These are phyloP conservation scores for Urocyon cinereoargenteus DNA, from an alignment of 2,797 vertebrate genomes.

Conservation along the genomic window DNA sequence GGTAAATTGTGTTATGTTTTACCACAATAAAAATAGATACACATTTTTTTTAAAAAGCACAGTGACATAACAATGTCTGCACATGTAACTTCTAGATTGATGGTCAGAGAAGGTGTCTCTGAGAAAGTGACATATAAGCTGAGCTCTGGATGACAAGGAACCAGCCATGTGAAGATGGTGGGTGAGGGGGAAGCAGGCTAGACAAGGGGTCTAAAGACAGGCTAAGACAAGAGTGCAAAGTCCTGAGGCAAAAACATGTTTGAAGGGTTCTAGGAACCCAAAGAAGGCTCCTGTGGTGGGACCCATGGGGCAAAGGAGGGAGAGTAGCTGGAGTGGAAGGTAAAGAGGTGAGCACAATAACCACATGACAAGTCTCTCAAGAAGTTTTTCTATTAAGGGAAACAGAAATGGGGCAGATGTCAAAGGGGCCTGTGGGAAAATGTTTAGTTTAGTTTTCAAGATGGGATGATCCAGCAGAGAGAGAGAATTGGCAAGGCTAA, in stretches of 20 bases:
- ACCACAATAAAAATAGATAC: neutral
- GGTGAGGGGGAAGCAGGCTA: neutral
- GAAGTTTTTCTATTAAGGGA: neutral
- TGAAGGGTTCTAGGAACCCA: neutral
- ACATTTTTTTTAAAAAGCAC: neutral
- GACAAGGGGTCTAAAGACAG: neutral
- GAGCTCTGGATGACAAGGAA: neutral
- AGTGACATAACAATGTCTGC: neutral
- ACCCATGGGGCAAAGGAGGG: neutral
- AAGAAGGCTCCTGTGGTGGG: neutral
- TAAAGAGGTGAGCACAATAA: neutral
- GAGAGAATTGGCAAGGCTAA: neutral
- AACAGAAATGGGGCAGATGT: neutral
- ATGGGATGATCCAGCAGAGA: neutral
- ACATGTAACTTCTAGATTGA: neutral
- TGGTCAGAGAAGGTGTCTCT: neutral
- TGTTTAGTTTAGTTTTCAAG: neutral
- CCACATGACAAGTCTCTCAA: neutral
- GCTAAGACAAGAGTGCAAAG: fast-evolving
- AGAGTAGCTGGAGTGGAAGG: neutral
- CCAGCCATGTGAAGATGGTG: neutral
- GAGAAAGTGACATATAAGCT: neutral
- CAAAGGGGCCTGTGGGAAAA: neutral
- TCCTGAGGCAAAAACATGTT: neutral
- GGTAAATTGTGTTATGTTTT: neutral